Evolutionary conservation across 2,797 vertebrate species (phyloP).

Genomic region (Channa striata): DNA sequence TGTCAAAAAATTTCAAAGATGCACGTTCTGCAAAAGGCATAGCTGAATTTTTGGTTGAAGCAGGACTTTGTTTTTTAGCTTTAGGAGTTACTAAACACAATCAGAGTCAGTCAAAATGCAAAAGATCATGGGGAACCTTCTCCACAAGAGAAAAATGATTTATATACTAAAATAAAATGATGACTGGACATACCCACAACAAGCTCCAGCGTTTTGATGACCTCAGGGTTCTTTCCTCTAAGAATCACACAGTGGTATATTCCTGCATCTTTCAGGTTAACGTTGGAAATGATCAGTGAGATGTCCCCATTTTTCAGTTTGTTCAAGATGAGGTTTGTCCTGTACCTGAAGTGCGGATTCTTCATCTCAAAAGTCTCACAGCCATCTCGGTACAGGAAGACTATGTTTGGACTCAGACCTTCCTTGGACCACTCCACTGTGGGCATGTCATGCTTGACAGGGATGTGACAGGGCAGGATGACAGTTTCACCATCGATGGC

Average conservation of each 20-base stretch:
- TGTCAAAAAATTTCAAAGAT: too few species aligned
- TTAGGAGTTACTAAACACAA: too few species aligned
- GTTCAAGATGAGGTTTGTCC: conserved; percentile 25
- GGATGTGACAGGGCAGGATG: conserved; percentile 26
- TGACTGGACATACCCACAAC: conserved; percentile 18
- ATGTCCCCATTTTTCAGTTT: conserved; percentile 14
- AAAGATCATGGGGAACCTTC: too few species aligned
- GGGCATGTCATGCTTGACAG: rapidly evolving
- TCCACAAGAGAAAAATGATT: too few species aligned
- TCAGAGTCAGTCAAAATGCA: too few species aligned
- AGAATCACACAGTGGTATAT: not conserved
- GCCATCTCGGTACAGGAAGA: conserved; percentile 29
- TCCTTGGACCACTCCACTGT: conserved; percentile 48
- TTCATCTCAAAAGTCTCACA: conserved; percentile 40
- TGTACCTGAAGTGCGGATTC: not conserved
- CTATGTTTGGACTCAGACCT: rapidly evolving
- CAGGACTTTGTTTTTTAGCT: too few species aligned
- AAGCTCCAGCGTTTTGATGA: not conserved
- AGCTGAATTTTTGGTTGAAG: too few species aligned
- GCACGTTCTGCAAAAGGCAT: too few species aligned
- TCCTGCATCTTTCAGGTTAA: conserved; percentile 38
- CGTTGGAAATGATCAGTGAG: conserved; percentile 18
- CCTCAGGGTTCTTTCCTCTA: rapidly evolving
- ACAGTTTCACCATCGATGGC: not conserved
- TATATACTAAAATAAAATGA: too few species aligned